phyloP scores from a whole-genome alignment of 2,797 vertebrate species.

The Thunnus albacares region DNA sequence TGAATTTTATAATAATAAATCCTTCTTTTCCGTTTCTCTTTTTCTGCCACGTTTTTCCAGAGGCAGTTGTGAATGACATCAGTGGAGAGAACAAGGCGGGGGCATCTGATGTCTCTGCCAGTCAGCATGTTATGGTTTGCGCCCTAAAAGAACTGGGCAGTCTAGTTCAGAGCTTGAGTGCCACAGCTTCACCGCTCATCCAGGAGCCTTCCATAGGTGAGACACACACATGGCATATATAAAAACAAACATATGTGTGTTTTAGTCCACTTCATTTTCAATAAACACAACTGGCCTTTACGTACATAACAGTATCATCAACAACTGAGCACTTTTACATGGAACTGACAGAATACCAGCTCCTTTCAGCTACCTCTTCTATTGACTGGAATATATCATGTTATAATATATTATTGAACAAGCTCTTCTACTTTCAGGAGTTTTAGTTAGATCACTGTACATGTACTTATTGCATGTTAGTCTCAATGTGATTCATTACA shows the following conservation, averaged over 20 bases:
- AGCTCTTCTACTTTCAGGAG: not conserved
- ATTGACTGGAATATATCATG: not conserved
- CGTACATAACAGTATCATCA: too few species aligned
- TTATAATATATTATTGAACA: not conserved
- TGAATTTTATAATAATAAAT: slow-evolving; percentile 12
- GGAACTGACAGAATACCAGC: too few species aligned
- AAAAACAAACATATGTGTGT: not conserved
- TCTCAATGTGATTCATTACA: not conserved
- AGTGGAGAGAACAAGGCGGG: slow-evolving; percentile 95
- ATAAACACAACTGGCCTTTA: not conserved
- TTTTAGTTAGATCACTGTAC: not conserved
- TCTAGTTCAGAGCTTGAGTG: slow-evolving; percentile 96
- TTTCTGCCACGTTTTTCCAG: slow-evolving; percentile 76
- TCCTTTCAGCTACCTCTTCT: not conserved
- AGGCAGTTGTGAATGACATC: slow-evolving; percentile 96
- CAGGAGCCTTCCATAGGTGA: slow-evolving; percentile 97
- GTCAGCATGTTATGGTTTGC: slow-evolving; percentile 99
- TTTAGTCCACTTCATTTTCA: not conserved
- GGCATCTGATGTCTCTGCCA: slow-evolving; percentile 94
- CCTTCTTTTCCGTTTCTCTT: not conserved
- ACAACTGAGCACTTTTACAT: too few species aligned
- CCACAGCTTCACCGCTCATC: slow-evolving; percentile 96
- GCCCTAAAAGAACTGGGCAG: slow-evolving; percentile 97
- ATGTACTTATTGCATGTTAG: not conserved
- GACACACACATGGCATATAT: slow-evolving; percentile 3